Base-by-base conservation (phyloP, 2,888 invertebrate genomes). In the Tetrapedia diversipes region DNA sequence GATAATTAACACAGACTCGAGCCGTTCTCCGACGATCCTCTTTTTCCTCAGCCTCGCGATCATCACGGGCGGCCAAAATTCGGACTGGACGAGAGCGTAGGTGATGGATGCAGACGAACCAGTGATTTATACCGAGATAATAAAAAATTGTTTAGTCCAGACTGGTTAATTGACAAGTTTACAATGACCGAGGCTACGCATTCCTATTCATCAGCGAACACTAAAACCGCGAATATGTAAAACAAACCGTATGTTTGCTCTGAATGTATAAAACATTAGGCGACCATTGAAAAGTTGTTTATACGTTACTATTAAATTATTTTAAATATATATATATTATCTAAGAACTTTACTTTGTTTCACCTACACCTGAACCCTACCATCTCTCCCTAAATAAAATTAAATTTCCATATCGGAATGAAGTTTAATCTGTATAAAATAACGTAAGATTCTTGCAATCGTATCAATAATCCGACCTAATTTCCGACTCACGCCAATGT, bases 1-100 rank as follows among this genome's bases (percentile, higher is more conserved):
- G 34, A 47, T 63, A 59, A 81, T 78, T 78, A 47, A 66, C 16
- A 37, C 59, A 29, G 10, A 14, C 37, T 27, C 34, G 41, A n/a
- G 14, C 51, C 29, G 19, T n/a, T 63, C 45, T 24, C 47, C n/a
- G 24, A 22, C n/a, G 11, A 8, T 45, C n/a, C 11, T 39, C 29
- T 64, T 11, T 32, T 10, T 14, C 39, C 7, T 69, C n/a, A 11
- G 34, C 16, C 22, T 32, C 32, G 11, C 3, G 8, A 1, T n/a
- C 8, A 6, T 54, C 22, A 2, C 32, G 6, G 10, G 2, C 19
- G 6, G 37, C 8, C 39, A 8, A 16, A 51, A 53, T 63, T 49
- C 34, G 4, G 34, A 61, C 34, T 16, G 29, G 10, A 39, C 56
- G 24, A 53, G 37, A 64, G 72, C 65, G 69, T 32, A 61, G 19